phyloP scores from a whole-genome alignment of 2,797 vertebrate species.

The Pyrrhura leucotis region DNA sequence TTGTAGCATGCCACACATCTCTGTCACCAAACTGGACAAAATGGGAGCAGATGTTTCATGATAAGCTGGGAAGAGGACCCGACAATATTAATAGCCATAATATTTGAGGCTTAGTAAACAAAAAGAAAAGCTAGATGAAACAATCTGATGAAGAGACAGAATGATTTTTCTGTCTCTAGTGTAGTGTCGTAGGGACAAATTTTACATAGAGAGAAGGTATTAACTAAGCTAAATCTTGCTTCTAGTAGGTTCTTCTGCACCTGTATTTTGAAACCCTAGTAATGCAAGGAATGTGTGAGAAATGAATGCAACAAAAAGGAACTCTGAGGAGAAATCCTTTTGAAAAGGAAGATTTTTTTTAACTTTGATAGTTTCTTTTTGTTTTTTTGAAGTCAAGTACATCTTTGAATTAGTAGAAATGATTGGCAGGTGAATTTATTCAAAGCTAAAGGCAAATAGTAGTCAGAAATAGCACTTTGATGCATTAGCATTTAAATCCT shows the following conservation, averaged over 20 bases:
- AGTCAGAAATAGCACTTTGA: not conserved
- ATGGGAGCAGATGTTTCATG: conserved; percentile 72
- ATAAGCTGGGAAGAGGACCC: conserved; percentile 53
- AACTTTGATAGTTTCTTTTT: not conserved
- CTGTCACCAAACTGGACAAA: conserved; percentile 69
- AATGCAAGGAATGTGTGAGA: conserved; percentile 26
- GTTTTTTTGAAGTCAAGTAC: conserved; percentile 16
- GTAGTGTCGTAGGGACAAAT: not conserved
- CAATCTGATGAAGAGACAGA: conserved; percentile 12
- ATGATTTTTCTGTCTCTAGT: not conserved
- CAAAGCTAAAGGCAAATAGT: conserved; percentile 8
- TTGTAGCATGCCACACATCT: conserved; percentile 57
- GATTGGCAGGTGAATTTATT: conserved; percentile 66
- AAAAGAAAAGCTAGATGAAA: not conserved
- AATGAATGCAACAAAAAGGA: conserved; percentile 25
- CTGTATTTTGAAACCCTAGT: conserved; percentile 4
- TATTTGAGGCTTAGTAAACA: conserved; percentile 25
- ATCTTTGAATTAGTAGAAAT: conserved; percentile 61
- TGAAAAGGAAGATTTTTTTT: not conserved
- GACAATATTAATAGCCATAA: conserved; percentile 59
- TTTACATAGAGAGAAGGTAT: not conserved
- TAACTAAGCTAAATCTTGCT: not conserved
- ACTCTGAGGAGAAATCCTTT: not conserved
- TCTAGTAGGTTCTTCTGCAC: not conserved
- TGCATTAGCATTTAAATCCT: not conserved